Conservation (phyloP, 2,113 vertebrate species). For the Psilopsiagon aurifrons region DNA sequence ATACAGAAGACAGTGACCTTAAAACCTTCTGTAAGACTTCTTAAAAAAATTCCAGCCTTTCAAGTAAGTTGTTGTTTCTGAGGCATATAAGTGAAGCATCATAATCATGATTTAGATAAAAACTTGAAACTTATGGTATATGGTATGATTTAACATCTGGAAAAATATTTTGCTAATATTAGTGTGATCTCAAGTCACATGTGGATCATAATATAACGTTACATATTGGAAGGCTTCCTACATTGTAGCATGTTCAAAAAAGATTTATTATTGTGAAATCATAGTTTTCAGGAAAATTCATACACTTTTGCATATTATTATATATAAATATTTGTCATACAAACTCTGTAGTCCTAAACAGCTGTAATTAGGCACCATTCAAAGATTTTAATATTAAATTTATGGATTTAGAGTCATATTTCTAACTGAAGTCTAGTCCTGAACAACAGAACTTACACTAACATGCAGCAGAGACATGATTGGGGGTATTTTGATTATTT, state of each 20-base stretch:
- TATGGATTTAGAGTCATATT: not conserved
- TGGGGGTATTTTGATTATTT: not conserved
- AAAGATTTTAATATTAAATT: not conserved
- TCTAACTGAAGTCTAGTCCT: not conserved
- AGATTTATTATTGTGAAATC: not conserved
- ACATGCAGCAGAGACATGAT: not conserved
- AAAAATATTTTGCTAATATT: conserved; percentile 14
- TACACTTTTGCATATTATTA: not conserved
- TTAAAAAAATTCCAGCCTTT: not conserved
- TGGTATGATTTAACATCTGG: conserved; percentile 6
- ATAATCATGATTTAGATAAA: not conserved
- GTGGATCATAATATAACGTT: not conserved
- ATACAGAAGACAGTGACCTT: not conserved
- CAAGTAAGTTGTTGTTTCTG: not conserved
- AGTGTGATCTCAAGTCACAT: not conserved
- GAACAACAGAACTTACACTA: not conserved
- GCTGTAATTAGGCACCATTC: not conserved
- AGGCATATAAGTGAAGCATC: not conserved
- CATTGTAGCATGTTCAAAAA: not conserved
- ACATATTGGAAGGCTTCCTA: not conserved
- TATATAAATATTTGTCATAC: not conserved
- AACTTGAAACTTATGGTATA: not conserved
- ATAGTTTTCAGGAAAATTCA: not conserved
- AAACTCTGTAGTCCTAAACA: not conserved
- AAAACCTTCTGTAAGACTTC: not conserved